phyloP scores from a whole-genome alignment of 53 echinoderm and acorn worm genomes.

The Holothuria scabra region DNA sequence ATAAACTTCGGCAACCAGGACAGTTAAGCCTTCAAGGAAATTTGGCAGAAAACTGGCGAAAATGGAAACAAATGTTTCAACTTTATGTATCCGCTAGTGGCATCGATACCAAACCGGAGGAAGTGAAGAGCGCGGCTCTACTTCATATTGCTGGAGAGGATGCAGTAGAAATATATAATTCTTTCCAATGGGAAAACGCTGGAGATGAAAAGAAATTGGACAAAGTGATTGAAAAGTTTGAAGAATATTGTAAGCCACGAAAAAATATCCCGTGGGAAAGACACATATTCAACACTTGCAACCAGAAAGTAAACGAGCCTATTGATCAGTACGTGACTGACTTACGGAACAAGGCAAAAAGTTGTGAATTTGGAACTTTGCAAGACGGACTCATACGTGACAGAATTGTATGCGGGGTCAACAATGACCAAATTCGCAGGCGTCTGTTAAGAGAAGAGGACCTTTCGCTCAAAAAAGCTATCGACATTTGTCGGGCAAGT shows the following conservation, averaged over 20 bases:
- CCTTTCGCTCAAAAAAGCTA: neutral
- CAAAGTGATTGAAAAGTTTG: neutral
- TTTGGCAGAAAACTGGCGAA: no score
- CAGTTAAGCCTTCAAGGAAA: no score
- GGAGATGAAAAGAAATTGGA: neutral
- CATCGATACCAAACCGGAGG: no score
- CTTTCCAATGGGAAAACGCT: constrained; percentile 14
- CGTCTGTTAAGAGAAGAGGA: neutral
- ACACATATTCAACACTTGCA: neutral
- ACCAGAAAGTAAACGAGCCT: neutral
- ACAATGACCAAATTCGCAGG: constrained; percentile 6
- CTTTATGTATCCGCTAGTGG: no score
- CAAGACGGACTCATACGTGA: no score
- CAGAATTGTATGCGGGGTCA: no score
- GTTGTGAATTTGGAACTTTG: no score
- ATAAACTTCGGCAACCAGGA: no score
- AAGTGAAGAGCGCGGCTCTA: constrained; percentile 28
- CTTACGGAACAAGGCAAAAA: neutral
- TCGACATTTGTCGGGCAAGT: neutral
- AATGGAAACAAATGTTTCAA: no score
- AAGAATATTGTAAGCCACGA: neutral
- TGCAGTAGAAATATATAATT: constrained; percentile 58
- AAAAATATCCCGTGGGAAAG: neutral
- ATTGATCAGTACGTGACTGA: neutral
- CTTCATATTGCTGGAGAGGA: constrained; percentile 54